Conservation (phyloP, 2,888 invertebrate genomes). For the Timema cristinae region DNA sequence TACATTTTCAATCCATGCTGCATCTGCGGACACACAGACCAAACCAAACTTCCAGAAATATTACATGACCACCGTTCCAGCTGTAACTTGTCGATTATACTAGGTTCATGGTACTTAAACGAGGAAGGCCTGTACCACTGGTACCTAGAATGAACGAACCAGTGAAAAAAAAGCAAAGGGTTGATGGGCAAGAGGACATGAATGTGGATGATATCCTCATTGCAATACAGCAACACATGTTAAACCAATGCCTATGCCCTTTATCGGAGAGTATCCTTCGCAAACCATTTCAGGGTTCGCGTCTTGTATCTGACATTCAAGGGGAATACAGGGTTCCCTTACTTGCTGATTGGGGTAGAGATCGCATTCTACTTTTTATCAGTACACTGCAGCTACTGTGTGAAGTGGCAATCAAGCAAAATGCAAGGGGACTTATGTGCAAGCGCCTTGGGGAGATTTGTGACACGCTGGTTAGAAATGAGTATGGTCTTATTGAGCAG, state of each 20-base stretch:
- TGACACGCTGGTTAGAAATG: slow-evolving; percentile 73
- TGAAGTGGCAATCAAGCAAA: slow-evolving; percentile 80
- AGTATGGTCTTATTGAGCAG: slow-evolving; percentile 79
- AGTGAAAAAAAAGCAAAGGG: slow-evolving; percentile 76
- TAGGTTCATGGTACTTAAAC: slow-evolving; percentile 59
- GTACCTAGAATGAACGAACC: slow-evolving; percentile 74
- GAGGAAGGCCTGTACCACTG: slow-evolving; percentile 51
- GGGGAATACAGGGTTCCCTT: slow-evolving; percentile 39
- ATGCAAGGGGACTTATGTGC: slow-evolving; percentile 76
- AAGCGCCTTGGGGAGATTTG: slow-evolving; percentile 74
- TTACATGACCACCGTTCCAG: slow-evolving; percentile 23
- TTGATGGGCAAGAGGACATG: slow-evolving; percentile 52
- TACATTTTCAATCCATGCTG: too few species aligned
- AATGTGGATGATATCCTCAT: slow-evolving; percentile 50
- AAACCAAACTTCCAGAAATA: slow-evolving; percentile 14
- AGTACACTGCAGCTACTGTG: slow-evolving; percentile 80
- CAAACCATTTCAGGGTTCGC: slow-evolving; percentile 65
- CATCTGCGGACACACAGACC: too few species aligned
- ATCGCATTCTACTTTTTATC: slow-evolving; percentile 69
- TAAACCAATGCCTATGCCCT: slow-evolving; percentile 74
- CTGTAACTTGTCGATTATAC: slow-evolving; percentile 22
- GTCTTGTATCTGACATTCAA: slow-evolving; percentile 35
- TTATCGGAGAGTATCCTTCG: slow-evolving; percentile 65
- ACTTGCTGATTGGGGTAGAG: slow-evolving; percentile 58
- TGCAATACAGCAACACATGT: slow-evolving; percentile 60